phyloP scores from a whole-genome alignment of 2,888 invertebrate genomes.

The Nomada goodeniana region DNA sequence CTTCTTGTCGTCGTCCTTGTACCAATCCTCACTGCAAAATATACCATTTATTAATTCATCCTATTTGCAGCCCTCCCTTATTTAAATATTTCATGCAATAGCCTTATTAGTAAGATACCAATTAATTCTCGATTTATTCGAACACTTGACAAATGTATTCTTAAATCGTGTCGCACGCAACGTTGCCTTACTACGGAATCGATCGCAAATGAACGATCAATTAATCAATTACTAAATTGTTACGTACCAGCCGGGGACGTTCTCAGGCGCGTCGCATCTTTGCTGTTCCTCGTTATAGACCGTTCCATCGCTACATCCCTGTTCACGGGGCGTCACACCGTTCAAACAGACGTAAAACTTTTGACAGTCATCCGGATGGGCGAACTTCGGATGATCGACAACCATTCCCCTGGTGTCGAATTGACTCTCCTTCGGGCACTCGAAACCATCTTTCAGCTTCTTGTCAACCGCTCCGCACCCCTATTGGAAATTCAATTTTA shows the following conservation, averaged over 20 bases:
- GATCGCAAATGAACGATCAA: neutral
- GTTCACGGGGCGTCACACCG: slow-evolving; percentile 93
- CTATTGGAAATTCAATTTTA: slow-evolving; percentile 54
- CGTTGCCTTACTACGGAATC: neutral
- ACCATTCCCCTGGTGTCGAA: slow-evolving; percentile 89
- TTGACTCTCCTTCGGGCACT: slow-evolving; percentile 90
- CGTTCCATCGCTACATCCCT: slow-evolving; percentile 93
- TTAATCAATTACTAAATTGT: neutral
- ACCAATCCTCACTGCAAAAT: slow-evolving; percentile 91
- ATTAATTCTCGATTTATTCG: slow-evolving; percentile 8
- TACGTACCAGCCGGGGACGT: slow-evolving; percentile 94
- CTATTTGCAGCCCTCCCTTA: neutral
- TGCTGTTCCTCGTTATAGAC: slow-evolving; percentile 95
- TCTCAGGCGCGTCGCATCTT: slow-evolving; percentile 95
- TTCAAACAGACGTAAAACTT: slow-evolving; percentile 96
- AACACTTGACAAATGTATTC: neutral
- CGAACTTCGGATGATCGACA: slow-evolving; percentile 93
- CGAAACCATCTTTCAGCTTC: slow-evolving; percentile 92
- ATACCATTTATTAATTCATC: neutral
- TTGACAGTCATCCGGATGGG: slow-evolving; percentile 95
- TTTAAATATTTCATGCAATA: neutral
- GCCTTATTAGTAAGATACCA: neutral
- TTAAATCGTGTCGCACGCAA: no score
- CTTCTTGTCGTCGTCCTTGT: slow-evolving; percentile 90
- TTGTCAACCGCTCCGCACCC: slow-evolving; percentile 81